Evolutionary conservation across 2,888 invertebrate genomes (phyloP), one percentile per base, ranked within the genome.

Genomic region (Willowsia nigromaculata): DNA sequence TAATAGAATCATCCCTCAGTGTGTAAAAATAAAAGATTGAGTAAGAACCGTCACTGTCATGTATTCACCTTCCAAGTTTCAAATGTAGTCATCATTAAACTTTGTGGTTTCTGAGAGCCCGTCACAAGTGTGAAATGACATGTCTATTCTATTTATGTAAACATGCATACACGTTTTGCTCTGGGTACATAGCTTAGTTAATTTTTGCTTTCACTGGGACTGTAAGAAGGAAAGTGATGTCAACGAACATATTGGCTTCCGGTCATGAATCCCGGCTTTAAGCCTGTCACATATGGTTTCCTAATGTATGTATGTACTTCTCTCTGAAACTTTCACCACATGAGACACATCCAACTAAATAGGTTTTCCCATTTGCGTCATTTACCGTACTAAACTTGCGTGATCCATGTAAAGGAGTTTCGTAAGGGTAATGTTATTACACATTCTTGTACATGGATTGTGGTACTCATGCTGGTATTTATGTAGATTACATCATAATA

Each of bases 281-380:
- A n/a, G n/a, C n/a, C 27, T 76, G 76, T 76, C 76, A 76, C 27
- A 68, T 33, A 18, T n/a, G n/a, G n/a, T n/a, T n/a, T n/a, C n/a
- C 37, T 68, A 9, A 59, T 59, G 56, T 59, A 25, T 71, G 22
- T 9, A n/a, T 43, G 9, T 27, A 7, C 18, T 13, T 71, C 25
- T 37, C 18, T 11, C 33, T 15, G 18, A 25, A 30, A 82, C 82
- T 82, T 82, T 82, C 82, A 65, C 82, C 82, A 62, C 40, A 37
- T 33, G 65, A 82, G 65, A 65, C 62, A 47, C 62, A 85, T 68
- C 71, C 53, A 83, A 83, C 68, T 59, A 27, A 68, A 47, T 33
- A 30, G 76, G 85, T 27, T 76, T 85, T 76, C 76, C 85, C 76
- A 56, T 76, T 76, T 85, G 62, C 85, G 85, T 85, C 85, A 85